Conservation (phyloP, 1,140 invertebrate genomes). For the Lordiphosa collinella region DNA sequence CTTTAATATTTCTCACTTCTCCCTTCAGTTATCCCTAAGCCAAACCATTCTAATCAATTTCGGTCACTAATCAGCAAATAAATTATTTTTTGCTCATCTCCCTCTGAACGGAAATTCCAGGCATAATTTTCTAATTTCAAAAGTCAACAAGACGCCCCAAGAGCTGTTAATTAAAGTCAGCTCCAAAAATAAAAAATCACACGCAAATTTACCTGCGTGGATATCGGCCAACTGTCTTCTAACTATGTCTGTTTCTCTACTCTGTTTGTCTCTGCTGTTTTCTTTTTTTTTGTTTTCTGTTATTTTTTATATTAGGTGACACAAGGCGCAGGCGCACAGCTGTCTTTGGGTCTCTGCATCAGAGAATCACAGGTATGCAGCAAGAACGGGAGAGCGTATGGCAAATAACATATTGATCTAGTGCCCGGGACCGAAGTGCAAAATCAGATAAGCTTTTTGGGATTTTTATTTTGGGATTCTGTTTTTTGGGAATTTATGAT, state of each 20-base stretch:
- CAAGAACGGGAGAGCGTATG: slow-evolving; percentile 22
- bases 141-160: slow-evolving; percentile 37
- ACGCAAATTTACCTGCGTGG: slow-evolving; percentile 17
- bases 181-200: slow-evolving; percentile 16
- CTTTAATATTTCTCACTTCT: too few species aligned
- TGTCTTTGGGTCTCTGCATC: slow-evolving; percentile 34
- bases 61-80: slow-evolving; percentile 2
- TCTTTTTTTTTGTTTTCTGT: slow-evolving; percentile 9
- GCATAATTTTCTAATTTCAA: slow-evolving; percentile 73
- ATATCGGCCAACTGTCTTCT: slow-evolving; percentile 31
- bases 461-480: slow-evolving; percentile 31
- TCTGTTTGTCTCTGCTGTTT: slow-evolving; percentile 5
- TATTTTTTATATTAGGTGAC: slow-evolving; percentile 38
- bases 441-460: slow-evolving; percentile 72
- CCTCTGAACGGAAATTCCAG: slow-evolving; percentile 65
- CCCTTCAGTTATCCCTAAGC: too few species aligned
- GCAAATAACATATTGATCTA: slow-evolving; percentile 63
- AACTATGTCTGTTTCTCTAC: slow-evolving; percentile 19
- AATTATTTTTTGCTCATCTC: slow-evolving; percentile 24
- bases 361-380: slow-evolving; percentile 40
- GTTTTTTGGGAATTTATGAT: slow-evolving; percentile 69
- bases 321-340: slow-evolving; percentile 67
- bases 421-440: slow-evolving; percentile 65
- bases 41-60: too few species aligned
- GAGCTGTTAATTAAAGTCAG: slow-evolving; percentile 66